Conservation (phyloP, 30 jellyfish, hydroid and myxozoan species). For the Calvadosia cruxmelitensis region DNA sequence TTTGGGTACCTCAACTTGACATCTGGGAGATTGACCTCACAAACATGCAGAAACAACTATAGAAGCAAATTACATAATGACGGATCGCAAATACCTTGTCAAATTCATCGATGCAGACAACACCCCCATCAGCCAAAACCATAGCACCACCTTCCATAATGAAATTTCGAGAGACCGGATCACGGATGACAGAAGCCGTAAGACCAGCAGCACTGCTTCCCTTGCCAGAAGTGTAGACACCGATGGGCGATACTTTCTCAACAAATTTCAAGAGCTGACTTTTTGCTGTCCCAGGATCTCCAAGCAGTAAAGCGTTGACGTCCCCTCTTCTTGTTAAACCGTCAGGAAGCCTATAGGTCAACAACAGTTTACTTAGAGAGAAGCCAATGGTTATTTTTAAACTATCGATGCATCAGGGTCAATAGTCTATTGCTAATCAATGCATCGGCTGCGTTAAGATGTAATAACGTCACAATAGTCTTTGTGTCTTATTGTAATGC, state of each 20-base stretch:
- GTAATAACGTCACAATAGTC: too few relatives aligned
- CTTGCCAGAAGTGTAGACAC: constrained; percentile 97
- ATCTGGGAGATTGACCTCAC: too few relatives aligned
- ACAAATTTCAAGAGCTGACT: constrained; percentile 97
- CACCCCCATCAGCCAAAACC: constrained; percentile 99
- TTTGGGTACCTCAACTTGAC: too few relatives aligned
- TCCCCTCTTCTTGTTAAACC: constrained; percentile 99
- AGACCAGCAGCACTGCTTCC: constrained; percentile 99
- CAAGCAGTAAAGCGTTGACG: constrained; percentile 89
- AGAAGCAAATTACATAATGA: too few relatives aligned
- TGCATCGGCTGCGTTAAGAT: too few relatives aligned
- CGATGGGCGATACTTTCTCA: constrained; percentile 98
- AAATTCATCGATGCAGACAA: constrained; percentile 99
- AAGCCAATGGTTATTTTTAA: too few relatives aligned
- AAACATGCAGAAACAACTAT: too few relatives aligned
- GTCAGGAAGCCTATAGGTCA: constrained; percentile 74
- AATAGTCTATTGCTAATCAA: too few relatives aligned
- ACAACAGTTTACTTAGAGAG: too few relatives aligned
- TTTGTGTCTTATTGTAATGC: too few relatives aligned
- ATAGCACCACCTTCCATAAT: constrained; percentile 99
- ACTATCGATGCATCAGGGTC: too few relatives aligned
- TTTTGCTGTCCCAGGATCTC: constrained; percentile 99
- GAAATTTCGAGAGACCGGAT: constrained; percentile 91
- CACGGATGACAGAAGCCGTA: constrained; percentile 94
- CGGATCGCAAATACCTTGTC: constrained; percentile 88